A percentile compares a stretch with the other conserved stretches of the same genome.
Conservation (phyloP, 2,113 vertebrate species). For the Microcebus tavaratra region DNA sequence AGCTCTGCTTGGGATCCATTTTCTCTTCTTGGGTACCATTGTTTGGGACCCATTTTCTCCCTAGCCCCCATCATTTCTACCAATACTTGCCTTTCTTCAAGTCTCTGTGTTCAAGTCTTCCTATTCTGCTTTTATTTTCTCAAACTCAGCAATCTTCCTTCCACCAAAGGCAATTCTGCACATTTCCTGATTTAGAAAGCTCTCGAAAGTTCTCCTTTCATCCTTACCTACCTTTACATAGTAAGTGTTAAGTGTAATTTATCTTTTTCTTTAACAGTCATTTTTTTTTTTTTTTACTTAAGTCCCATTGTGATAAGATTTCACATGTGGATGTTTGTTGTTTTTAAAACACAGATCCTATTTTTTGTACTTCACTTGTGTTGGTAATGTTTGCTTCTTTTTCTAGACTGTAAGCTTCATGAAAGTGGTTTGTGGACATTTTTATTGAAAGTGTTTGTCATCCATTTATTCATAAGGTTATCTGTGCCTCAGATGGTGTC, state of each 20-base stretch:
- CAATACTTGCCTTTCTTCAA: neutral
- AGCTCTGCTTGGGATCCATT: too few species aligned
- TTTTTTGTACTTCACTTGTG: neutral
- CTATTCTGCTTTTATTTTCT: neutral
- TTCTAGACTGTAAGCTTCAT: neutral
- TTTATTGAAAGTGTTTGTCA: neutral
- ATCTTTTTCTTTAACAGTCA: neutral
- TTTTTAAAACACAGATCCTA: neutral
- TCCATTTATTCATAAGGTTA: neutral
- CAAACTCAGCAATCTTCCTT: neutral
- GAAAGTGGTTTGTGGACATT: neutral
- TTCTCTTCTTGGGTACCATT: too few species aligned
- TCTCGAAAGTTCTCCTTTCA: neutral
- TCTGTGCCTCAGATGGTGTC: neutral
- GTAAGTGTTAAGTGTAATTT: neutral
- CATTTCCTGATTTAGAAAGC: neutral
- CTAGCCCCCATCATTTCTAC: neutral
- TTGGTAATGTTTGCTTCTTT: neutral
- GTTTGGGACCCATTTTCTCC: too few species aligned
- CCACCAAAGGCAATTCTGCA: neutral
- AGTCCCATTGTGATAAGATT: neutral
- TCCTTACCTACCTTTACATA: neutral
- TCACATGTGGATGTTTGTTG: neutral
- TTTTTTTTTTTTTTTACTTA: neutral
- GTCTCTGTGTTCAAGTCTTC: neutral